Percentiles rank a stretch among this genome's conserved stretches.
phyloP scores from a whole-genome alignment of 2,888 invertebrate species.

The Eristalis pertinax region DNA sequence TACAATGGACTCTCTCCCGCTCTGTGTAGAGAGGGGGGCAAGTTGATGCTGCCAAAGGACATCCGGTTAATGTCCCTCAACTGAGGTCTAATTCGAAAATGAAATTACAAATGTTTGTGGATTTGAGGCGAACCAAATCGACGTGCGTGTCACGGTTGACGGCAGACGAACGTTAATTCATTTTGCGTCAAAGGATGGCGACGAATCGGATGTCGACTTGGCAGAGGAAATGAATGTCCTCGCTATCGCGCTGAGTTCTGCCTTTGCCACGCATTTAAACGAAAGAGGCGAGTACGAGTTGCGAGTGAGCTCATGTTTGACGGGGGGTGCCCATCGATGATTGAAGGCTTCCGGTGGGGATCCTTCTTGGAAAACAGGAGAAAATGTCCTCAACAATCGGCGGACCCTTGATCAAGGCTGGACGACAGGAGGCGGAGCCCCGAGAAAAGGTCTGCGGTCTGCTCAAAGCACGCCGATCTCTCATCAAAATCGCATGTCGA shows the following conservation, averaged over 20 bases:
- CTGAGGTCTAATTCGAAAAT: constrained; percentile 21
- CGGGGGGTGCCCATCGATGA: no score
- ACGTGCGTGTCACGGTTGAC: not conserved
- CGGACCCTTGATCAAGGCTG: no score
- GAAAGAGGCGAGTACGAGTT: no score
- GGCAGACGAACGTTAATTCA: not conserved
- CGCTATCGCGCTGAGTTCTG: not conserved
- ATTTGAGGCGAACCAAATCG: not conserved
- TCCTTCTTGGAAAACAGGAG: no score
- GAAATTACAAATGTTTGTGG: constrained; percentile 2
- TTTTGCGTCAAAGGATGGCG: not conserved
- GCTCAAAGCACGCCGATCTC: no score
- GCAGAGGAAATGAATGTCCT: not conserved
- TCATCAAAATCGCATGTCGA: not conserved
- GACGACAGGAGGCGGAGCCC: no score
- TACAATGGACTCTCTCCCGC: not conserved
- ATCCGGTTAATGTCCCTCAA: constrained; percentile 26
- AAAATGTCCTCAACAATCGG: no score
- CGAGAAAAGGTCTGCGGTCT: no score
- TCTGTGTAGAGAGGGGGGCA: not conserved
- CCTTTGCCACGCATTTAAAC: not conserved
- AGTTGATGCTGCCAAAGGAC: not conserved
- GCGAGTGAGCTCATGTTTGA: no score
- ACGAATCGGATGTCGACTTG: not conserved
- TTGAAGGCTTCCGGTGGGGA: no score